Base-by-base conservation (phyloP, 2,888 invertebrate species). In the Tenthredo livida region DNA sequence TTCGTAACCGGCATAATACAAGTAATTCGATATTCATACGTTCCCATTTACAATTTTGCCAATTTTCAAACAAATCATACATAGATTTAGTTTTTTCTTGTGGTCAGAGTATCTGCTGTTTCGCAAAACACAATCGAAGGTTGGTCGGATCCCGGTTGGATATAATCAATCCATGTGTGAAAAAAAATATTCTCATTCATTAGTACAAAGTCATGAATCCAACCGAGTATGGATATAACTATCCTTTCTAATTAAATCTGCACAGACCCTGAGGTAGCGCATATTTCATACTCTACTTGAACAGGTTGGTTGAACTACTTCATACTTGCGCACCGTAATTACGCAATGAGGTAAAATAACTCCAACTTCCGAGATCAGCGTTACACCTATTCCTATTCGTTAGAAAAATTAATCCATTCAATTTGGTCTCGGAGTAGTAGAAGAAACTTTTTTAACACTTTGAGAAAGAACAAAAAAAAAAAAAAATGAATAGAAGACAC, bases 271-370 rank as follows among this genome's bases (percentile, higher is more conserved):
- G 47, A 75, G 43, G 15, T 21, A 21, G 43, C 25, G 73, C 4
- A 33, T 47, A 75, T 21, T 43, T 21, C 21, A 75, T 75, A 75
- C 47, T 21, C 12, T 70, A 5, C 7, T 70, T 29, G 70, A 70
- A 70, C 73, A 25, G 73, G 73, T 75, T 75, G n/a, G 37, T 70
- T 70, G 33, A 70, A 25, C 75, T 12, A 50, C 25, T 75, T 75
- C n/a, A n/a, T n/a, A n/a, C n/a, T n/a, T n/a, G n/a, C n/a, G 43
- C 43, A 50, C 75, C 25, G 47, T 29, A 43, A 10, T 75, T 75
- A 43, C 47, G 75, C 29, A 75, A 75, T 29, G 15, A 47, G 12
- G 33, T 75, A 37, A 43, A 10, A 15, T 25, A 75, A 47, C 47
- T 25, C 50, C 15, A 29, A 47, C 15, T 75, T 75, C 75, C 43